phyloP scores from a whole-genome alignment of 2,888 invertebrate species.

The Stenurella melanura region DNA sequence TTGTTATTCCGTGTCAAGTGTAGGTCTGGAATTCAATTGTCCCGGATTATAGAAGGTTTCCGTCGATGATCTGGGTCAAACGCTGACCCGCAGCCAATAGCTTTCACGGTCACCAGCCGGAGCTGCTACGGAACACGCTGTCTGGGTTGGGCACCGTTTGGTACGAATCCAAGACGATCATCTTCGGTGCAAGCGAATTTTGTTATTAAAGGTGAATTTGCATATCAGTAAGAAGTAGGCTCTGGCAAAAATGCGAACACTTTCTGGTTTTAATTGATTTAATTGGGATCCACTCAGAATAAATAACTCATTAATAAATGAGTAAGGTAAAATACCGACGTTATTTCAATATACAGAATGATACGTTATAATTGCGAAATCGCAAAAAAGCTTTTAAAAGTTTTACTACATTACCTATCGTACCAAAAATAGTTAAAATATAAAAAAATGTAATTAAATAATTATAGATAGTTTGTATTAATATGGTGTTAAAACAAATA shows the following conservation, averaged over 20 bases:
- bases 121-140: slow-evolving; percentile 41
- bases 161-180: slow-evolving; percentile 12
- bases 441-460: too few relatives aligned
- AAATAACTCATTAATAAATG: background rate
- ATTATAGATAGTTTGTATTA: too few relatives aligned
- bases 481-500: too few relatives aligned
- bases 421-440: too few relatives aligned
- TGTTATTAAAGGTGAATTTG: slow-evolving; percentile 1
- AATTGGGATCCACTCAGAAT: slow-evolving; percentile 11
- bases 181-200: slow-evolving; percentile 8
- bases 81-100: slow-evolving; percentile 62
- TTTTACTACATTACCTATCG: too few relatives aligned
- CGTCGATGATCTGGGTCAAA: slow-evolving; percentile 62
- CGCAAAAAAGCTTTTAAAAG: too few relatives aligned
- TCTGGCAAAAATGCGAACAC: slow-evolving; percentile 14
- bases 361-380: too few relatives aligned
- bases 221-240: slow-evolving; percentile 14
- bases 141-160: slow-evolving; percentile 30
- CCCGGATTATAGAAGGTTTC: slow-evolving; percentile 53
- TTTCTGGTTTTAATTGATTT: slow-evolving; percentile 16
- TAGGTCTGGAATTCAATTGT: slow-evolving; percentile 57
- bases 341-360: too few relatives aligned
- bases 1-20: slow-evolving; percentile 56
- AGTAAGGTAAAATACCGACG: too few relatives aligned
- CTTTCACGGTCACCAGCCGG: slow-evolving; percentile 65